A percentile compares a stretch with the other conserved stretches of the same genome.
Evolutionary conservation across 2,797 vertebrate genomes (phyloP).

Genomic region (Sebastes glaucus): DNA sequence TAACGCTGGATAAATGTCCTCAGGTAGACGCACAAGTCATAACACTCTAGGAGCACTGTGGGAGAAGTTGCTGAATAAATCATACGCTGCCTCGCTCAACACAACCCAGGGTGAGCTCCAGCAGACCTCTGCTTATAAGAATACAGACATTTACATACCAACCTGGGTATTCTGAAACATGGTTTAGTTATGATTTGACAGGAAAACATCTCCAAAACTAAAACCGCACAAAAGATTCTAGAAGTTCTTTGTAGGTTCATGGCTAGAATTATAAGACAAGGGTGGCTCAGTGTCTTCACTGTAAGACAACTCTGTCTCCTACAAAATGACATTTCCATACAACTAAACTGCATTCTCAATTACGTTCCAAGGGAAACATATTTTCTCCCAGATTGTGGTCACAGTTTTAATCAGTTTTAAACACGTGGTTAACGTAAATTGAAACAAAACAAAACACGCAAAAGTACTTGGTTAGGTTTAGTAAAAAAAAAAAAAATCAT

Average conservation of each 20-base stretch:
- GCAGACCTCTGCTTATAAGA: not conserved
- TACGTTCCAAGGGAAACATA: too few relatives aligned
- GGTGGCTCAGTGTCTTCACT: not conserved
- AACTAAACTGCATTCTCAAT: too few relatives aligned
- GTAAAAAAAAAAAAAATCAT: too few relatives aligned
- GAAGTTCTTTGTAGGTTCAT: not conserved
- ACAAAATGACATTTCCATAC: too few relatives aligned
- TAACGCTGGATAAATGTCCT: constrained; percentile 44
- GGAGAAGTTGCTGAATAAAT: constrained; percentile 37
- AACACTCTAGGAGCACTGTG: not conserved
- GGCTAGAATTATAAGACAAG: not conserved
- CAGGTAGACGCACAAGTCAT: constrained; percentile 24
- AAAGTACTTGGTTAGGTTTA: too few relatives aligned
- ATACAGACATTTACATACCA: not conserved
- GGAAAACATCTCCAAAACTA: too few relatives aligned
- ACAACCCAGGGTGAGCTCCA: not conserved
- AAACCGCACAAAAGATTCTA: not conserved
- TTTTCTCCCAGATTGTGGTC: too few relatives aligned
- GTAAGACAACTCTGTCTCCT: not conserved
- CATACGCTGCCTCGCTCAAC: not conserved
- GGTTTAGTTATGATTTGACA: not conserved
- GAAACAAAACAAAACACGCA: too few relatives aligned
- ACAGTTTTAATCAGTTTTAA: too few relatives aligned
- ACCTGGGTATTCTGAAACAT: not conserved
- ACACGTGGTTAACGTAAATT: too few relatives aligned